Evolutionary conservation across 2,113 vertebrate genomes (phyloP).

Genomic region (Pangasianodon gigas): DNA sequence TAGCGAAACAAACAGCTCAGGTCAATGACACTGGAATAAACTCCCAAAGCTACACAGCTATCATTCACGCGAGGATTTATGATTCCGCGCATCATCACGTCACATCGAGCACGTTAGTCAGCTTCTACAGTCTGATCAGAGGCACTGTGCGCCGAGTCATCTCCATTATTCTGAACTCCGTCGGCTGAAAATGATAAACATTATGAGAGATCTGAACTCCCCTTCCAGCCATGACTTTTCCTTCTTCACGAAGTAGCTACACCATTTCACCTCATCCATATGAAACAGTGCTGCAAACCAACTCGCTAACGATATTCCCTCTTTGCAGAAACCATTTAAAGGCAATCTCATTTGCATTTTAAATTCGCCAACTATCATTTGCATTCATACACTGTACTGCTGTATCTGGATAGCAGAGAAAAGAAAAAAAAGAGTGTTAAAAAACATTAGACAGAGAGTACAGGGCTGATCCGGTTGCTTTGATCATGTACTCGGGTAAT

Average conservation of each 20-base stretch:
- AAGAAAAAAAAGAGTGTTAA: background rate
- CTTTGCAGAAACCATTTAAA: constrained; percentile 49
- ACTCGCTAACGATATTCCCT: constrained; percentile 51
- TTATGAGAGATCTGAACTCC: background rate
- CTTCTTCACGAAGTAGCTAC: constrained; percentile 28
- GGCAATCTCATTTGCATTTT: constrained; percentile 50
- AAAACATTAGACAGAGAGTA: background rate
- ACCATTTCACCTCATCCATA: constrained; percentile 46
- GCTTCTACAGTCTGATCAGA: constrained; percentile 8
- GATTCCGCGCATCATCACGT: background rate
- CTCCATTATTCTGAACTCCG: constrained; percentile 10
- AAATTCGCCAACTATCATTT: constrained; percentile 39
- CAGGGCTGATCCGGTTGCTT: constrained; percentile 23
- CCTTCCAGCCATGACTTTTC: constrained; percentile 34
- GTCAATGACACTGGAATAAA: constrained; percentile 21
- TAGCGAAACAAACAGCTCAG: background rate
- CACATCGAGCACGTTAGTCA: constrained; percentile 15
- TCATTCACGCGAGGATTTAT: constrained; percentile 14
- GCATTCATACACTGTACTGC: constrained; percentile 33
- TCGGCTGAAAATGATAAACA: background rate
- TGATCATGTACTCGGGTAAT: constrained; percentile 49
- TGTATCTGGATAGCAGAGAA: constrained; percentile 16
- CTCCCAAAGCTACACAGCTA: background rate
- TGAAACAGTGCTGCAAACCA: constrained; percentile 49
- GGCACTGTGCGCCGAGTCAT: background rate